phyloP scores from a whole-genome alignment of 2,888 invertebrate genomes.

The Pseudococcus viburni region DNA sequence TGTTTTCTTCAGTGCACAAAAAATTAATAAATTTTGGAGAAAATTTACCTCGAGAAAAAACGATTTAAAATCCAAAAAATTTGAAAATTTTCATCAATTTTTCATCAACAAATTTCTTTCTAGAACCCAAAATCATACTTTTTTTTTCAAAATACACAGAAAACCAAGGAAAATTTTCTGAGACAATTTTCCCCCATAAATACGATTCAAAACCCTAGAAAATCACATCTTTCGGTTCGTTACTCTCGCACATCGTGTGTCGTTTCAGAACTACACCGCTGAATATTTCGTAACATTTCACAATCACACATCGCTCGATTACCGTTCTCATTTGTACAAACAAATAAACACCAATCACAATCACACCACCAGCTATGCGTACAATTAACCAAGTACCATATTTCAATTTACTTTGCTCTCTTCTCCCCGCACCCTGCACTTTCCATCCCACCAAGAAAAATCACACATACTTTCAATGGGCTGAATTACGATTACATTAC shows the following conservation, averaged over 20 bases:
- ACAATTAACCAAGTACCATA: conserved; percentile 19
- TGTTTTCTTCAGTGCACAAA: too few species aligned
- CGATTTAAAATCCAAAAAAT: too few species aligned
- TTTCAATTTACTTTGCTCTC: neutral
- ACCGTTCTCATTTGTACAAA: neutral
- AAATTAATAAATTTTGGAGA: too few species aligned
- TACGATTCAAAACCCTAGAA: too few species aligned
- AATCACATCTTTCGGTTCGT: neutral
- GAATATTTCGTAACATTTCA: conserved; percentile 1
- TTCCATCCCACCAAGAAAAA: neutral
- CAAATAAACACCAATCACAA: neutral
- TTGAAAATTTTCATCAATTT: too few species aligned
- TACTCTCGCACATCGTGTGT: neutral
- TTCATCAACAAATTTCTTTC: too few species aligned
- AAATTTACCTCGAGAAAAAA: too few species aligned
- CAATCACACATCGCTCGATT: conserved; percentile 1
- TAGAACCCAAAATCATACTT: too few species aligned
- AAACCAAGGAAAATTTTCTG: too few species aligned
- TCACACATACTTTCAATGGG: neutral
- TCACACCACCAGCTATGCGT: neutral
- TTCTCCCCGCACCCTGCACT: neutral
- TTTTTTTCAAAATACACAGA: too few species aligned
- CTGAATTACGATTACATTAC: neutral
- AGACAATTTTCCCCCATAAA: too few species aligned
- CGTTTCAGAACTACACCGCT: neutral